Conservation (phyloP, 2,113 vertebrate species). For the Gymnarchus niloticus region DNA sequence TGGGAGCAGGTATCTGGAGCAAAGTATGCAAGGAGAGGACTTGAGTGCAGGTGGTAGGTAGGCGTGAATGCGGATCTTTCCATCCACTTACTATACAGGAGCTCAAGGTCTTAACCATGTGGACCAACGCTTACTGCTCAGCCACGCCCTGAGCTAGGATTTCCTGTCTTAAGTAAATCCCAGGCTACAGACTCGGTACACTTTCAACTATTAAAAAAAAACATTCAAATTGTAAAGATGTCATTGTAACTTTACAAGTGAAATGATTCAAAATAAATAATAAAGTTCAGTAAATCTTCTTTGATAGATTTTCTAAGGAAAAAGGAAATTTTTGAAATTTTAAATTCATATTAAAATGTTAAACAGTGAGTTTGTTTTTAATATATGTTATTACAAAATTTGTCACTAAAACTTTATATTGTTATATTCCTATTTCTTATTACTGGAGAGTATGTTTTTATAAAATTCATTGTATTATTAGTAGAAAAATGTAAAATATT, state of each 20-base stretch:
- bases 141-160: neutral
- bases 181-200: neutral
- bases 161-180: neutral
- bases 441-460: too few species aligned
- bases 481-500: too few species aligned
- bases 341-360: neutral
- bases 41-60: neutral
- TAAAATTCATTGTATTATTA: too few species aligned
- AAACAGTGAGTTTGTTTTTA: neutral
- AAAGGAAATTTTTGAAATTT: neutral
- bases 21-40: neutral
- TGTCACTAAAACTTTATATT: neutral
- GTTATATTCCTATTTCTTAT: neutral
- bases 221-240: neutral
- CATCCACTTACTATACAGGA: too few species aligned
- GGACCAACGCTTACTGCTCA: neutral
- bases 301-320: neutral
- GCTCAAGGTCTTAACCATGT: neutral
- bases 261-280: too few species aligned
- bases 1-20: neutral
- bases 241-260: neutral
- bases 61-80: too few species aligned
- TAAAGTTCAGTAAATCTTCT: neutral
- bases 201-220: neutral
- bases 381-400: neutral